Base-by-base conservation (phyloP, 1,140 invertebrate genomes). In the Lineus longissimus region DNA sequence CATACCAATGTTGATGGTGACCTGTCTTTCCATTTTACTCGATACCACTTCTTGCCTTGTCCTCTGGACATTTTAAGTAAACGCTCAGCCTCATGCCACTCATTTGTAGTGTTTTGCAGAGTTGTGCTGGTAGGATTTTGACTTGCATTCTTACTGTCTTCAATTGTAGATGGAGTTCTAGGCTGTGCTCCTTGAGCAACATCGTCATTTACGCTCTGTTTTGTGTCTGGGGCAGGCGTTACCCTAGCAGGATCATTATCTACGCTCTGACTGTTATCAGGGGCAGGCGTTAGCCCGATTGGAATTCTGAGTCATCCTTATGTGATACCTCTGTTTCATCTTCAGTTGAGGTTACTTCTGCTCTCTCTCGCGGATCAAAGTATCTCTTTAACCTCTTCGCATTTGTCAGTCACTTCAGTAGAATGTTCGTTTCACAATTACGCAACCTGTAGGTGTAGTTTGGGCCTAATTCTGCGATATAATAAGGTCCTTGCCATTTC, bases 401-500 rank as follows among this genome's bases (percentile, higher is more conserved):
- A 27, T 51, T 51, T 27, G n/a, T n/a, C 25, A 27, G 19, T 51
- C 6, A 19, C 9, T 19, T 19, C n/a, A 7, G 47, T 4, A 51
- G 4, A 23, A 9, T 63, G 30, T 66, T 43, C 31, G 22, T 58
- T 2, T 11, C 25, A 45, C 61, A 60, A 9, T 59, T 33, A 30
- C 62, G 25, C 2, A 68, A 36, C 30, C 58, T 61, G 22, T 62
- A 65, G 17, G 56, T 67, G 51, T 54, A 29, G 27, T 62, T 58
- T n/a, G 64, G 56, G 33, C 62, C 40, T 4, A 31, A 15, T 13
- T 33, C 17, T n/a, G 27, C 29, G 13, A 66, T 64, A 22, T 62
- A 57, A 27, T 64, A 69, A 31, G 64, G 66, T 29, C 63, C 59
- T 45, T n/a, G 17, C n/a, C 22, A 65, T 25, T 55, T 63, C 2